These are phyloP conservation scores for Cladorhizidae sp. DNA, from an alignment of 37 sponge, comb jelly and placozoan genomes.

Conservation along the genomic window DNA sequence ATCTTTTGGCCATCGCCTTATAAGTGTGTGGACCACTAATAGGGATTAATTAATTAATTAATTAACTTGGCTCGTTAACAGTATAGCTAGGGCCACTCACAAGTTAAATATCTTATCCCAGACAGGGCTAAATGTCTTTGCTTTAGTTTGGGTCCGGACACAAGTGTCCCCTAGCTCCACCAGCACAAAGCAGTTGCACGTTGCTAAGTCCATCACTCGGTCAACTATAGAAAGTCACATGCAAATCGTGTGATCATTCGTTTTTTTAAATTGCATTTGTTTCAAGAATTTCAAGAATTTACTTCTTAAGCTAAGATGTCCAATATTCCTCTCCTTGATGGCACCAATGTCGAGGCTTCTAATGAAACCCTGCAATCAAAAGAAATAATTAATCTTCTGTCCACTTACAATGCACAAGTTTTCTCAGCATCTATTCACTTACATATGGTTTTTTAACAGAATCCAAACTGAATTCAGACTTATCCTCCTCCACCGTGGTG, in stretches of 20 bases:
- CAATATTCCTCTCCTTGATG: conserved; percentile 48
- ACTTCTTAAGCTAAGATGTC: conserved; percentile 61
- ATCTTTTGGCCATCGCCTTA: too few species aligned
- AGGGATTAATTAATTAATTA: too few species aligned
- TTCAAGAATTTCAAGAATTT: background rate
- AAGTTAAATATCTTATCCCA: conserved; percentile 90
- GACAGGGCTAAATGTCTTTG: conserved; percentile 62
- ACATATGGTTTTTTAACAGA: conserved; percentile 50
- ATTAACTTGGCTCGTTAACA: too few species aligned
- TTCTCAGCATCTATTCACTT: conserved; percentile 2
- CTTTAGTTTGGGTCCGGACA: conserved; percentile 67
- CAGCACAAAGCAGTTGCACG: conserved; percentile 44
- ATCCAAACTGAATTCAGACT: background rate
- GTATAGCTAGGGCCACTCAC: conserved; percentile 67
- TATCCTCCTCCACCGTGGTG: conserved; percentile 3
- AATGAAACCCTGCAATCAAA: conserved; percentile 14
- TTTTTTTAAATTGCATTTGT: too few species aligned
- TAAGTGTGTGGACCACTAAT: too few species aligned
- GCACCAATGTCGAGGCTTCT: conserved; percentile 5
- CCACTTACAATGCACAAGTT: background rate
- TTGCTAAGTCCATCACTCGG: conserved; percentile 22
- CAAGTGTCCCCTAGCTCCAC: conserved; percentile 80
- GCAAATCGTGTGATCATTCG: background rate
- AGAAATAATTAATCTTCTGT: background rate
- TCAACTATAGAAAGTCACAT: conserved; percentile 22